Evolutionary conservation across 2,113 vertebrate genomes (phyloP), one percentile per base, ranked within the genome.

Genomic region (Cercocebus atys): DNA sequence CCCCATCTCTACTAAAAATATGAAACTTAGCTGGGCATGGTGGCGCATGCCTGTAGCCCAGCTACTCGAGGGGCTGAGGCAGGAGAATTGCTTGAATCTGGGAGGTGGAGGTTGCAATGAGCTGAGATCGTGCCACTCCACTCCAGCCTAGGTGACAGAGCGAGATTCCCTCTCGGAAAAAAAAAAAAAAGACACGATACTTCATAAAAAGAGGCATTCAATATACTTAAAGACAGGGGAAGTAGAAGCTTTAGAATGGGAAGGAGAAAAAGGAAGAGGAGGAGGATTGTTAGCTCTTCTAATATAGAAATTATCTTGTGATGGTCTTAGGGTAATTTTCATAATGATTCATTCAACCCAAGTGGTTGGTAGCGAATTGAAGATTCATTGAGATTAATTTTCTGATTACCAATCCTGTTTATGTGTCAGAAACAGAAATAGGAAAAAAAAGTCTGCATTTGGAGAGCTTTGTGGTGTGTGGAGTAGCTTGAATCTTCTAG

Each of bases 321-420:
- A 66, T 30, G 38, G 8, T 61, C 52, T 79, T 79, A 35, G 55
- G 55, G 27, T 59, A 57, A 35, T 85, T 75, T 32, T 61, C 47
- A 10, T 43, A 35, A 86, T n/a, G 64, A 92, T 94, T 90, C 61
- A 70, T 40, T 93, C 73, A 92, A 13, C 61, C 57, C 32, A 23
- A 64, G 35, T 90, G 52, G 22, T 55, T 80, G 59, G 16, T 35
- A 45, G 12, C 59, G 59, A 97, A 75, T 35, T 93, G 11, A 86
- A 72, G 87, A 35, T 80, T 40, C 22, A 20, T 27, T 83, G 68
- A 86, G 80, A 75, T 95, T 89, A 79, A 70, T 93, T 91, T 97
- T 59, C 68, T 88, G 52, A 75, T 88, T 87, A 55, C 25, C 12
- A 38, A 13, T 40, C 7, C 47, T 93, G 89, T 94, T 55, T 40